phyloP scores from a whole-genome alignment of 2,888 invertebrate species.

The Nemapogon koenigi region DNA sequence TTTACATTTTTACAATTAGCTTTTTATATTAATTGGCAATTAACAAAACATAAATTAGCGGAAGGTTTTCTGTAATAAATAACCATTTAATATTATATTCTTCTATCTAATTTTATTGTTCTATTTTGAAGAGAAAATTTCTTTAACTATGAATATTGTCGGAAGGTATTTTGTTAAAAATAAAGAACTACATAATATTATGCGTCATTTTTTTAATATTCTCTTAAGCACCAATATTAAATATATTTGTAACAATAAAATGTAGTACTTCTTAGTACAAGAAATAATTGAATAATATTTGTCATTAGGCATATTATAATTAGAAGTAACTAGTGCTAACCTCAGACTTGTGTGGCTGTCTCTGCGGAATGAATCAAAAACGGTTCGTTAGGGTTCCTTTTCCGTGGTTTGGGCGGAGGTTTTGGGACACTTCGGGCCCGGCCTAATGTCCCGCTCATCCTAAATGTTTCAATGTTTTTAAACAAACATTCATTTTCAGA shows the following conservation, averaged over 20 bases:
- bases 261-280: neutral
- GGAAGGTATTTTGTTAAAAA: neutral
- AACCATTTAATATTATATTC: neutral
- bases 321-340: neutral
- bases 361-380: slow-evolving; percentile 83
- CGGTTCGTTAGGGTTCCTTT: slow-evolving; percentile 74
- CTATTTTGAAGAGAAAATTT: neutral
- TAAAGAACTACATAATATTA: neutral
- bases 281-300: slow-evolving; percentile 1
- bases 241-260: slow-evolving; percentile 19
- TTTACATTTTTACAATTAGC: slow-evolving; percentile 21
- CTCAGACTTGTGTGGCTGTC: slow-evolving; percentile 85
- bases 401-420: slow-evolving; percentile 81
- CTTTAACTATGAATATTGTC: neutral
- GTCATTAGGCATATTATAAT: neutral
- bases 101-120: slow-evolving; percentile 5
- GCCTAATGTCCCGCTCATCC: slow-evolving; percentile 37
- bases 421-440: slow-evolving; percentile 70
- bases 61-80: neutral
- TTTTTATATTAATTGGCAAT: neutral
- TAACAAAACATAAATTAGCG: neutral
- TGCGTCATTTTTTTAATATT: slow-evolving; percentile 22
- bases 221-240: slow-evolving; percentile 44
- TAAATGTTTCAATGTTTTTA: slow-evolving; percentile 32
- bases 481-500: slow-evolving; percentile 37